phyloP scores from a whole-genome alignment of 2,888 invertebrate species.

The Drosophila meridionalis region DNA sequence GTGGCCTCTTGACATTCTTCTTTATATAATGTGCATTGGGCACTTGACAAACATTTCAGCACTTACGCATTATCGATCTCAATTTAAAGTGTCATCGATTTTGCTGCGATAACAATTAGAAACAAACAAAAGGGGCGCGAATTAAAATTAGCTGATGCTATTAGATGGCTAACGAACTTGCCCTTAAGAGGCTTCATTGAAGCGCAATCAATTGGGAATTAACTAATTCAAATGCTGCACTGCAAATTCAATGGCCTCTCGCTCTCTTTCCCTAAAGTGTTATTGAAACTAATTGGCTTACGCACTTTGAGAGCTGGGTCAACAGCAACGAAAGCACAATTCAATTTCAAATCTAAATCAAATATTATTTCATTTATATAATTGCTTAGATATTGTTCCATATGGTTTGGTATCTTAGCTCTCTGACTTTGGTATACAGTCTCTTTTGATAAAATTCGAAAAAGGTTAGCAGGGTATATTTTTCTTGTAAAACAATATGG shows the following conservation, averaged over 20 bases:
- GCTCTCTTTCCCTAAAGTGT: slow-evolving; percentile 33
- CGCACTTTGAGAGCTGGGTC: slow-evolving; percentile 25
- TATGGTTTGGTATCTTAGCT: not conserved
- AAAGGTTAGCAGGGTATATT: not conserved
- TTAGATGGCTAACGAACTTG: slow-evolving; percentile 58
- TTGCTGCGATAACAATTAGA: slow-evolving; percentile 23
- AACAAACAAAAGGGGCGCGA: not conserved
- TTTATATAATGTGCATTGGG: slow-evolving; percentile 48
- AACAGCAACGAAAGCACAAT: slow-evolving; percentile 3
- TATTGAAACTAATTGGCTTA: slow-evolving; percentile 75
- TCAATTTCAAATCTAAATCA: slow-evolving; percentile 19
- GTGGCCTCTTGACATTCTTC: slow-evolving; percentile 80
- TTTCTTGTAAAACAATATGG: too few species aligned
- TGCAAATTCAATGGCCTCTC: slow-evolving; percentile 7
- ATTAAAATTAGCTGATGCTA: slow-evolving; percentile 34
- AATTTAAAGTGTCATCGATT: slow-evolving; percentile 63
- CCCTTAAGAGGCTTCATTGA: slow-evolving; percentile 71
- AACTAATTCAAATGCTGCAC: slow-evolving; percentile 49
- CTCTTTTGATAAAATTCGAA: too few species aligned
- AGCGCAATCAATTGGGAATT: slow-evolving; percentile 20
- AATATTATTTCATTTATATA: slow-evolving; percentile 34
- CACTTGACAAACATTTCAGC: slow-evolving; percentile 27
- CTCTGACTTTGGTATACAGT: too few species aligned
- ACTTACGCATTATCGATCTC: slow-evolving; percentile 69
- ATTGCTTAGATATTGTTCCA: slow-evolving; percentile 17